Conservation (phyloP, 2,797 vertebrate genomes). For the Thalassophryne amazonica region DNA sequence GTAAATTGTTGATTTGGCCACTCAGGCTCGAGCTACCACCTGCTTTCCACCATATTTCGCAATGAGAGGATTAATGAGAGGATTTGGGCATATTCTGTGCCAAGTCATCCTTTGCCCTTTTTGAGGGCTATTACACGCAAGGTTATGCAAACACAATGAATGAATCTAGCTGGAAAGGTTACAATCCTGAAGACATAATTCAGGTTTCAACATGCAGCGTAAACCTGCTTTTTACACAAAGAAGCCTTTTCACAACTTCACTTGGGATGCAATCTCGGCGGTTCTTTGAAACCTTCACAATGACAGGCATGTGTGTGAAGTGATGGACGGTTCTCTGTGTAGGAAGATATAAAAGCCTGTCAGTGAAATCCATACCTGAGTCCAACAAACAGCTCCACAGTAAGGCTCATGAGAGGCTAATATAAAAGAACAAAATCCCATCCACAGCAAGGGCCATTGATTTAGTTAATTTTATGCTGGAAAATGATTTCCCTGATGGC, state of each 20-base stretch:
- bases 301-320: constrained; percentile 51
- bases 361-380: constrained; percentile 61
- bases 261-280: constrained; percentile 37
- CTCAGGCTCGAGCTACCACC: too few relatives aligned
- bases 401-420: constrained; percentile 52
- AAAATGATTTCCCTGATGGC: constrained; percentile 79
- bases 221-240: constrained; percentile 21
- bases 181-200: constrained; percentile 37
- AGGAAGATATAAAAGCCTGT: constrained; percentile 45
- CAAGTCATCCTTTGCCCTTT: constrained; percentile 50
- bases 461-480: constrained; percentile 81
- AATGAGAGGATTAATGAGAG: constrained; percentile 57
- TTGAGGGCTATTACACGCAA: constrained; percentile 49
- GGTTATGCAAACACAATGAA: constrained; percentile 58
- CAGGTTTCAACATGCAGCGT: constrained; percentile 39
- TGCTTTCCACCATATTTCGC: too few relatives aligned
- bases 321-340: constrained; percentile 51
- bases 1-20: too few relatives aligned
- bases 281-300: constrained; percentile 50
- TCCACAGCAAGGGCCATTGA: constrained; percentile 74
- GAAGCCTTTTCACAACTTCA: constrained; percentile 44
- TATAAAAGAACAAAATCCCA: constrained; percentile 67
- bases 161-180: constrained; percentile 38
- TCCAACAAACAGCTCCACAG: constrained; percentile 43
- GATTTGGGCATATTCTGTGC: constrained; percentile 47